Conservation (phyloP, 2,113 vertebrate genomes). For the Balaenoptera acutorostrata region DNA sequence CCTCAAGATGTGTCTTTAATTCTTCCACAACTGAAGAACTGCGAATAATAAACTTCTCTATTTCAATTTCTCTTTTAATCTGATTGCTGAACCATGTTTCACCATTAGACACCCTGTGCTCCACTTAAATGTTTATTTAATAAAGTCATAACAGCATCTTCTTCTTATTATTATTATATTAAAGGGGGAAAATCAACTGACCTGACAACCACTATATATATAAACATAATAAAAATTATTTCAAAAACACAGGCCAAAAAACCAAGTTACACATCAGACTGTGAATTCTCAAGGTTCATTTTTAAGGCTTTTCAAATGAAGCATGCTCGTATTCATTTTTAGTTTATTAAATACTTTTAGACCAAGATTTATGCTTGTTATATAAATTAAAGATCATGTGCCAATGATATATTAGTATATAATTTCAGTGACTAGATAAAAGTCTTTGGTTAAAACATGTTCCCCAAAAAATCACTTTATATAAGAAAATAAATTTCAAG, state of each 20-base stretch:
- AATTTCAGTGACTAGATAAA: background rate
- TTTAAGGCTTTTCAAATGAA: background rate
- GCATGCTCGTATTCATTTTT: background rate
- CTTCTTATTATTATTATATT: background rate
- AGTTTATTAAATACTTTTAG: background rate
- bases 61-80: background rate
- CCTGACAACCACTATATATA: background rate
- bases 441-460: background rate
- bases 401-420: background rate
- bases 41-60: background rate
- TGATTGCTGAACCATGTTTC: background rate
- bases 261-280: background rate
- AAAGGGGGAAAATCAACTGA: background rate
- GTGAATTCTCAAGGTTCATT: background rate
- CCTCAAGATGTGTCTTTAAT: background rate
- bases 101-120: background rate
- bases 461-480: background rate
- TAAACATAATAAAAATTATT: background rate
- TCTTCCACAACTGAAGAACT: background rate
- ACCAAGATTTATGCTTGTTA: background rate
- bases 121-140: background rate
- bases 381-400: background rate
- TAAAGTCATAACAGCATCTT: background rate
- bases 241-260: background rate
- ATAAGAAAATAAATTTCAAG: background rate